A percentile compares a stretch with the other conserved stretches of the same genome.
phyloP scores from a whole-genome alignment of 2,888 invertebrate genomes.

The Aethes cnicana region DNA sequence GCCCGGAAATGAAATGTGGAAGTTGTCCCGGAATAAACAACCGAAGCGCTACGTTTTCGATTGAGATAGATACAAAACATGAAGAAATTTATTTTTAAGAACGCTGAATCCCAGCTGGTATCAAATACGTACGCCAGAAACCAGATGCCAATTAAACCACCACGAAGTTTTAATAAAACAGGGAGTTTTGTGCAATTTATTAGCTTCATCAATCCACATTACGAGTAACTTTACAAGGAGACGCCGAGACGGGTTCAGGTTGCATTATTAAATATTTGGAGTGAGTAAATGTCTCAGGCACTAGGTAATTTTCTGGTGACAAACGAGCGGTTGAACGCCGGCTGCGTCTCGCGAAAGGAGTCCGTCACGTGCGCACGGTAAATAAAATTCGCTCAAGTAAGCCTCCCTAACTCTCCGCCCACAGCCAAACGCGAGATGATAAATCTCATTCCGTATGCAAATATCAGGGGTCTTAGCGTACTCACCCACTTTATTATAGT shows the following conservation, averaged over 20 bases:
- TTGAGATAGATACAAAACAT: constrained; percentile 6
- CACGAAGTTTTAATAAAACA: constrained; percentile 13
- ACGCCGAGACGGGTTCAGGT: constrained; percentile 30
- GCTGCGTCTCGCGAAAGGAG: constrained; percentile 51
- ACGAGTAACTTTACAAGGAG: constrained; percentile 30
- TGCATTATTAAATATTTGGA: constrained; percentile 52
- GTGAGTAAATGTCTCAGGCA: constrained; percentile 49
- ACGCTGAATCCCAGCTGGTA: background rate
- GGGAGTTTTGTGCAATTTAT: constrained; percentile 16
- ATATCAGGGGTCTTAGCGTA: constrained; percentile 50
- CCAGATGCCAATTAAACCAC: constrained; percentile 3
- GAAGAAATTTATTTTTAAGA: constrained; percentile 11
- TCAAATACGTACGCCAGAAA: background rate
- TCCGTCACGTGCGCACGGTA: constrained; percentile 65
- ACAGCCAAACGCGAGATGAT: constrained; percentile 56
- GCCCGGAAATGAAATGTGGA: constrained; percentile 56
- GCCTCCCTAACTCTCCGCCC: constrained; percentile 43
- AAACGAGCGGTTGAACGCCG: constrained; percentile 67
- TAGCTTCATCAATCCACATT: constrained; percentile 31
- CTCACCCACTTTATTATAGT: constrained; percentile 48
- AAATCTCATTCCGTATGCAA: constrained; percentile 68
- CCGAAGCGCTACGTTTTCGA: constrained; percentile 36
- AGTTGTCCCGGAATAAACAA: constrained; percentile 55
- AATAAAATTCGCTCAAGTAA: constrained; percentile 66
- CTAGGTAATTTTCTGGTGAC: constrained; percentile 63